Evolutionary conservation across 2,888 invertebrate genomes (phyloP).

Genomic region (Ryuthela nishihirai): DNA sequence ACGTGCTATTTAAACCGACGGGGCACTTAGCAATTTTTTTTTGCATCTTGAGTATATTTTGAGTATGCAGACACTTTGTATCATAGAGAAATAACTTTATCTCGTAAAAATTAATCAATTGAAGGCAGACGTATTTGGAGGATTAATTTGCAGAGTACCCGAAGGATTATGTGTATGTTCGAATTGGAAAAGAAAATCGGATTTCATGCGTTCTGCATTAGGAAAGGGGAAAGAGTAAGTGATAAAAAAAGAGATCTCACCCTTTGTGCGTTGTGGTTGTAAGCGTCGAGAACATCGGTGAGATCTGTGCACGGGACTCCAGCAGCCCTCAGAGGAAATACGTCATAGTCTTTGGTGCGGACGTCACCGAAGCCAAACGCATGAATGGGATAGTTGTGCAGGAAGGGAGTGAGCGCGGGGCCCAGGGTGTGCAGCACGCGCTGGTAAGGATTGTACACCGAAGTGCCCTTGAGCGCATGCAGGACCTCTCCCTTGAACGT

Average conservation of each 20-base stretch:
- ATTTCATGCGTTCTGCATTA: background rate
- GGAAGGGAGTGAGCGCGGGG: constrained; percentile 53
- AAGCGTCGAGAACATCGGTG: constrained; percentile 52
- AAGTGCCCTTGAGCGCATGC: constrained; percentile 48
- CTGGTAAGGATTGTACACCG: constrained; percentile 54
- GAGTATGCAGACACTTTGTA: too few species aligned
- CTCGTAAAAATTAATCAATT: too few species aligned
- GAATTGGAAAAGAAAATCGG: background rate
- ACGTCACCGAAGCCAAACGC: constrained; percentile 56
- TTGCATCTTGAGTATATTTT: too few species aligned
- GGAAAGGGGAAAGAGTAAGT: too few species aligned
- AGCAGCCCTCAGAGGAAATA: constrained; percentile 50
- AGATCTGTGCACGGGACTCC: constrained; percentile 48
- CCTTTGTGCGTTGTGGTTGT: constrained; percentile 52
- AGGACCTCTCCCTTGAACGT: constrained; percentile 46
- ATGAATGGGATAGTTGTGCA: constrained; percentile 53
- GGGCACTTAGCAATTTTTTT: too few species aligned
- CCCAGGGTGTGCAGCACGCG: constrained; percentile 55
- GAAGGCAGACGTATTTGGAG: too few species aligned
- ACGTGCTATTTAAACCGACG: too few species aligned
- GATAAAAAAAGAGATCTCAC: constrained; percentile 43
- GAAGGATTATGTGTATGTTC: too few species aligned
- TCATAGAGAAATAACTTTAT: too few species aligned
- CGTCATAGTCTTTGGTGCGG: constrained; percentile 51
- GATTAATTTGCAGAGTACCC: too few species aligned